A percentile compares a stretch with the other conserved stretches of the same genome.
Conservation (phyloP, 2,888 invertebrate species). For the Resseliella maxima region DNA sequence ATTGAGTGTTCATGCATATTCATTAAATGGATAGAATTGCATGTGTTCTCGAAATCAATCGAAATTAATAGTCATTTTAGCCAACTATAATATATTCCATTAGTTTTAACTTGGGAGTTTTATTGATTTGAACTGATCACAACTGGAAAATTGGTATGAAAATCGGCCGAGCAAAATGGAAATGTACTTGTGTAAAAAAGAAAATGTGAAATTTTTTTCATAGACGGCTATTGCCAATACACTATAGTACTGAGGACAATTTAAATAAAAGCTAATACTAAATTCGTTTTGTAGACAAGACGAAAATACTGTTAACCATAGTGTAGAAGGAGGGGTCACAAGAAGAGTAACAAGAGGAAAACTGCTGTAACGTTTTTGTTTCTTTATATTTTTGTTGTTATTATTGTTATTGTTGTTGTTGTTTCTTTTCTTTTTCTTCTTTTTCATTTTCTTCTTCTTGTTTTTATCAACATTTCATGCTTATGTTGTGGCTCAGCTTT, state of each 20-base stretch:
- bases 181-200: background rate
- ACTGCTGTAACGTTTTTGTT: background rate
- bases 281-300: background rate
- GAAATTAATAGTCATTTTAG: no score
- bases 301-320: no score
- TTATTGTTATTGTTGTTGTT: no score
- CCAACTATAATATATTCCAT: no score
- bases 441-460: no score
- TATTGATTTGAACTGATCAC: no score
- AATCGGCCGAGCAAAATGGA: background rate
- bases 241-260: background rate
- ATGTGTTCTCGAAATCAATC: no score
- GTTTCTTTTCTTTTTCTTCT: no score
- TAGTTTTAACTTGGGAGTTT: no score
- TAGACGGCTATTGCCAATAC: background rate
- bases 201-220: no score
- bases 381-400: background rate
- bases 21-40: no score
- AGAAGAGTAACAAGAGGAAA: background rate
- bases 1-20: no score
- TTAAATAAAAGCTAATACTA: background rate
- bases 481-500: conserved; percentile 2
- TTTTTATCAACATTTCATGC: conserved; percentile 37
- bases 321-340: background rate
- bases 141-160: background rate